A percentile compares a stretch with the other conserved stretches of the same genome.
Evolutionary conservation across 2,113 vertebrate species (phyloP).

Genomic region (Megatriorchis doriae): DNA sequence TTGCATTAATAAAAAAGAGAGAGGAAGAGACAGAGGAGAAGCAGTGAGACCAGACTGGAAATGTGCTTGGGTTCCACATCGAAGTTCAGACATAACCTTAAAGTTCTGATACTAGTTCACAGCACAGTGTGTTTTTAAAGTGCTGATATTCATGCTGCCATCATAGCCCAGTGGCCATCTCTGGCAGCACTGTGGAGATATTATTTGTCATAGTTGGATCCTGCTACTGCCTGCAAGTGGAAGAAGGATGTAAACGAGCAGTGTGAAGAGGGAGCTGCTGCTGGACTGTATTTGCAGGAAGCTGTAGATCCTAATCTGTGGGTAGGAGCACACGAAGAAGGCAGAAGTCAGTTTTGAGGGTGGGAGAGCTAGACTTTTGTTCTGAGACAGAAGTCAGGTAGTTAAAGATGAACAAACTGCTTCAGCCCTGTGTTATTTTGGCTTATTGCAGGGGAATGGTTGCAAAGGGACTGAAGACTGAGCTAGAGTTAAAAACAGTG

Average conservation of each 20-base stretch:
- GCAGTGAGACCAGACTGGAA: neutral
- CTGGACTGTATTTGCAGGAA: neutral
- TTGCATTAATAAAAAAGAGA: neutral
- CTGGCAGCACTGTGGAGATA: neutral
- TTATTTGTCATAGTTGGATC: neutral
- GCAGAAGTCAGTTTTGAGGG: neutral
- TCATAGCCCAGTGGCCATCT: rapidly evolving
- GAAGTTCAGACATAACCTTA: neutral
- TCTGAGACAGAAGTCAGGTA: neutral
- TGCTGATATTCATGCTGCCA: neutral
- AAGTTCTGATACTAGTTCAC: neutral
- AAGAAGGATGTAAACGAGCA: neutral
- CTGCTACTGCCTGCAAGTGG: neutral
- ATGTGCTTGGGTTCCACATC: rapidly evolving
- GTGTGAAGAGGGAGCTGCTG: neutral
- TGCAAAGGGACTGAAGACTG: neutral
- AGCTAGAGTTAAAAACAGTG: neutral
- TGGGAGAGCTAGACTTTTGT: neutral
- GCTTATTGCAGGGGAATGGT: neutral
- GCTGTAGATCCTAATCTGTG: neutral
- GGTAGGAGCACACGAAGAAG: neutral
- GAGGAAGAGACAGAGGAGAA: neutral
- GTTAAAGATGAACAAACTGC: neutral
- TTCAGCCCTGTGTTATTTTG: neutral
- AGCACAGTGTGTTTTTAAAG: neutral